Percentiles rank a stretch among this genome's conserved stretches.
Evolutionary conservation across 2,797 vertebrate species (phyloP).

Genomic region (Neomorphus geoffroyi): DNA sequence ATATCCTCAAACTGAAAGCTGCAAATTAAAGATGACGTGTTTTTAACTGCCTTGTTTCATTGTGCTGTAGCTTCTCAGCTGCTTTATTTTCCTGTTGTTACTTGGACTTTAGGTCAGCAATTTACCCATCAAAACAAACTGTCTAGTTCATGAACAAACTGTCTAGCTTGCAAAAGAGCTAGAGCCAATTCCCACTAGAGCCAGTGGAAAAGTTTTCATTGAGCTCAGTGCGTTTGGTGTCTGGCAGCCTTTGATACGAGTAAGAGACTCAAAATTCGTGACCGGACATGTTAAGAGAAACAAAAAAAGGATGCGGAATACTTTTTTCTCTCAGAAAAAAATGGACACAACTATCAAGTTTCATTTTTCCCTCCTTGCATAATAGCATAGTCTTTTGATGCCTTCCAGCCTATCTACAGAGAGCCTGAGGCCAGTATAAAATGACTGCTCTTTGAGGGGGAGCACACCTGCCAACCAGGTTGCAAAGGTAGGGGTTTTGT

Average conservation of each 20-base stretch:
- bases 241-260: background rate
- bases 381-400: background rate
- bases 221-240: background rate
- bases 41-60: background rate
- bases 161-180: conserved; percentile 30
- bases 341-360: background rate
- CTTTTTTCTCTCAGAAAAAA: background rate
- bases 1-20: background rate
- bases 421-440: background rate
- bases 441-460: background rate
- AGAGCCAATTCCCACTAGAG: conserved; percentile 46
- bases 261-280: background rate
- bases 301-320: background rate
- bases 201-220: conserved; percentile 45
- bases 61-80: conserved; percentile 5
- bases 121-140: conserved; percentile 56
- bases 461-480: background rate
- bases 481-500: background rate
- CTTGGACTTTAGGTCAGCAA: conserved; percentile 26
- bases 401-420: background rate
- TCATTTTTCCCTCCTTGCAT: background rate
- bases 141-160: conserved; percentile 49
- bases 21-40: background rate
- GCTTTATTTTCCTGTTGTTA: conserved; percentile 25
- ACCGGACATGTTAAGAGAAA: background rate